Conservation (phyloP, 2,797 vertebrate species). For the Peromyscus aztecus region DNA sequence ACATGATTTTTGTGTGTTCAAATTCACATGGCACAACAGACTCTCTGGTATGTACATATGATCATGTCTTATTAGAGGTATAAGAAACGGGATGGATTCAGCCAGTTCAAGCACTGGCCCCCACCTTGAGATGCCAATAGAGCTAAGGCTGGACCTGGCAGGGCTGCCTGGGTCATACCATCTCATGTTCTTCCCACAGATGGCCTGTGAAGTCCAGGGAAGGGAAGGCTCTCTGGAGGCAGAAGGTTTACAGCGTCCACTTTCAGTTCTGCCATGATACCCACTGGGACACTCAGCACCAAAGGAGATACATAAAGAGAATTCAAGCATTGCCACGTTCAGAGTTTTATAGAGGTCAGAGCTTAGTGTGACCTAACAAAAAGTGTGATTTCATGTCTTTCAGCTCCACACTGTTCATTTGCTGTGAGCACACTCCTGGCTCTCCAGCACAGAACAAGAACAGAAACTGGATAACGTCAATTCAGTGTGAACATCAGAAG, state of each 20-base stretch:
- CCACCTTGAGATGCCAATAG: background rate
- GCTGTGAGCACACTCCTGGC: background rate
- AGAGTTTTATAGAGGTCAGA: background rate
- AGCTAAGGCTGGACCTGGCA: background rate
- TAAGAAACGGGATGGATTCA: background rate
- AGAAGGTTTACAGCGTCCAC: background rate
- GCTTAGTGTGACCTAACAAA: background rate
- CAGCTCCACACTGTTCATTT: background rate
- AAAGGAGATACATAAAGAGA: constrained; percentile 26
- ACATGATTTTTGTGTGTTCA: background rate
- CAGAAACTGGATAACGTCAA: background rate
- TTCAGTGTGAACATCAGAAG: constrained; percentile 1
- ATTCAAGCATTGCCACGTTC: background rate
- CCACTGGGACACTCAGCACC: background rate
- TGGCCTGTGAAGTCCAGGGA: background rate
- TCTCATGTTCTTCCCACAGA: background rate
- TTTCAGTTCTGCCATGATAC: background rate
- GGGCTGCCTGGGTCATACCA: background rate
- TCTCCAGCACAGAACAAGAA: background rate
- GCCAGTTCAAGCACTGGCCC: background rate
- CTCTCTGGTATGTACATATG: background rate
- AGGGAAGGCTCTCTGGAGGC: background rate
- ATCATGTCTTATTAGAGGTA: background rate
- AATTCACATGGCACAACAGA: background rate
- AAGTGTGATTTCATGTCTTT: constrained; percentile 4